These are phyloP conservation scores for Microtus californicus DNA, from an alignment of 2,797 vertebrate species.

Conservation along the genomic window DNA sequence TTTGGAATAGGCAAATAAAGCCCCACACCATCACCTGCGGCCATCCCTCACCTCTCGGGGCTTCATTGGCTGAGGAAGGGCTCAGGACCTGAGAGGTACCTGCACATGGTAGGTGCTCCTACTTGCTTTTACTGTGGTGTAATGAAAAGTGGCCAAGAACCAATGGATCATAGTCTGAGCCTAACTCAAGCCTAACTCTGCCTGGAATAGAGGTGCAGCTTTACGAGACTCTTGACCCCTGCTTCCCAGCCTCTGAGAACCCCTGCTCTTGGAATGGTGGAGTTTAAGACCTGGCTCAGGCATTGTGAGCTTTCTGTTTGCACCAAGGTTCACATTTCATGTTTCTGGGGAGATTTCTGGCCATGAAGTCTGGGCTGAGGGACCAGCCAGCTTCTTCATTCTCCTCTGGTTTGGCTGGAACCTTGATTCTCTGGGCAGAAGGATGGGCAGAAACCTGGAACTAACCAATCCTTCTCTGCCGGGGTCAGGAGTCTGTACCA, in stretches of 20 bases:
- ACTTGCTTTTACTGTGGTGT: not conserved
- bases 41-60: not conserved
- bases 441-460: not conserved
- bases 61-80: not conserved
- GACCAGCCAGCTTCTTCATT: not conserved
- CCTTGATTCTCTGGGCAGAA: not conserved
- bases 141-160: not conserved
- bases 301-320: not conserved
- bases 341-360: not conserved
- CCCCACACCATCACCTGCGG: not conserved
- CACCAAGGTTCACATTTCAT: rapidly evolving
- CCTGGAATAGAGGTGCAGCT: not conserved
- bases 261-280: not conserved
- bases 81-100: not conserved
- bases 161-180: not conserved
- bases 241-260: not conserved
- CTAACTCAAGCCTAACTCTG: not conserved
- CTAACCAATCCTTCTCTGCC: too few relatives aligned
- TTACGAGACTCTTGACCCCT: not conserved
- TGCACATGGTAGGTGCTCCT: rapidly evolving
- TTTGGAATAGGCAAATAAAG: not conserved
- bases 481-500: not conserved
- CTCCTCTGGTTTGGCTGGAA: not conserved
- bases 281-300: rapidly evolving
- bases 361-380: not conserved